These are phyloP conservation scores for Stratiolaelaps scimitus DNA, from an alignment of 1,140 invertebrate species.

Conservation along the genomic window DNA sequence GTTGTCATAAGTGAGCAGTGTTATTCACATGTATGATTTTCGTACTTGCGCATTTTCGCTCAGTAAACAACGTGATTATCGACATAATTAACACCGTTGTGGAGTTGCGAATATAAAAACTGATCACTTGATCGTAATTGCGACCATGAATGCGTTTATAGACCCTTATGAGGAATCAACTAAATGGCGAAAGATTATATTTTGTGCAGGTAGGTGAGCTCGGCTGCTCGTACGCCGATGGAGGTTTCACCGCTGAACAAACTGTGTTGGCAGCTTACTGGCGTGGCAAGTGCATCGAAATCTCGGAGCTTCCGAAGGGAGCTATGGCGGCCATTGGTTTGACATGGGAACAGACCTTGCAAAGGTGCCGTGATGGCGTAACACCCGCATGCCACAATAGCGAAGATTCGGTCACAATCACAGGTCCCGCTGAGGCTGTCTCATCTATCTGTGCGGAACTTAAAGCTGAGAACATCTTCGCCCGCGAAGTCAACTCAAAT, in stretches of 20 bases:
- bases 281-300: constrained; percentile 68
- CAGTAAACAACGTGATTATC: too few relatives aligned
- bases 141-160: too few relatives aligned
- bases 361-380: constrained; percentile 58
- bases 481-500: constrained; percentile 69
- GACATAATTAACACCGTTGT: too few relatives aligned
- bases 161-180: neutral
- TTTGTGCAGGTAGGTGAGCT: constrained; percentile 59
- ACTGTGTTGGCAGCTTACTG: constrained; percentile 78
- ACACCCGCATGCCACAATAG: constrained; percentile 87
- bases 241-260: constrained; percentile 76
- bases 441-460: constrained; percentile 57
- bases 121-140: too few relatives aligned
- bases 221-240: constrained; percentile 90
- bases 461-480: constrained; percentile 63
- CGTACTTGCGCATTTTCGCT: too few relatives aligned
- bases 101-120: too few relatives aligned
- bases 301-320: constrained; percentile 56
- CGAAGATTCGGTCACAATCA: constrained; percentile 75
- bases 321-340: constrained; percentile 69
- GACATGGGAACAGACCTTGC: constrained; percentile 66
- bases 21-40: too few relatives aligned
- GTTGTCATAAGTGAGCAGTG: too few relatives aligned
- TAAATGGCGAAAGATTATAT: neutral
- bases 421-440: constrained; percentile 60